Evolutionary conservation across 2,888 invertebrate species (phyloP).

Genomic region (Spatulosminthurus flaviceps): DNA sequence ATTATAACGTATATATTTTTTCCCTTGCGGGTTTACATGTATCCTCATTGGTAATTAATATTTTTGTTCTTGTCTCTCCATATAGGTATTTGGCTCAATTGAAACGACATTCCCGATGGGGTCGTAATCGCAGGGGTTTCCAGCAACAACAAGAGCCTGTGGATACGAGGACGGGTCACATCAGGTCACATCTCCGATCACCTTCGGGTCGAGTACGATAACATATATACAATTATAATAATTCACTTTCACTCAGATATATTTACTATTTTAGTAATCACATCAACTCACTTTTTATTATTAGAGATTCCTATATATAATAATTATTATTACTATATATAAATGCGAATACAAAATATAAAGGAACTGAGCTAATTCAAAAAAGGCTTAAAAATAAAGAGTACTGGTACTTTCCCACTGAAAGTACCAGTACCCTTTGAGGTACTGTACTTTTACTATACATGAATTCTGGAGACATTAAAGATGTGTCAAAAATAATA

Average conservation of each 20-base stretch:
- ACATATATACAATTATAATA: constrained; percentile 23
- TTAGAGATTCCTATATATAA: constrained; percentile 8
- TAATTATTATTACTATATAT: background rate
- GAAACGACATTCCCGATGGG: constrained; percentile 74
- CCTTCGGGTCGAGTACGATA: constrained; percentile 93
- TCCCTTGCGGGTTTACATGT: background rate
- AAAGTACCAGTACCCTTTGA: constrained; percentile 5
- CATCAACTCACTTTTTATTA: background rate
- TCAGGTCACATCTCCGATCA: constrained; percentile 89
- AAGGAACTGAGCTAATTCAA: constrained; percentile 9
- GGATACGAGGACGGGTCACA: constrained; percentile 86
- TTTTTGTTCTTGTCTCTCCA: background rate
- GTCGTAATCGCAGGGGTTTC: constrained; percentile 74
- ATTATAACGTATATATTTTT: background rate
- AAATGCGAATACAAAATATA: no score
- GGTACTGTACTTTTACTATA: background rate
- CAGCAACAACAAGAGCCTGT: constrained; percentile 70
- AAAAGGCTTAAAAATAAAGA: background rate
- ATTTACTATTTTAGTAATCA: constrained; percentile 14
- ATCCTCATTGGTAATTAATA: no score
- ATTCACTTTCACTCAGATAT: constrained; percentile 2
- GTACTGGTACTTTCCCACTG: background rate
- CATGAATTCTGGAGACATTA: constrained; percentile 3
- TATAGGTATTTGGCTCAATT: constrained; percentile 62
- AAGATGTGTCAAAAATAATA: constrained; percentile 1